Conservation (phyloP, 1,140 invertebrate genomes). For the Drosophila ambigua region DNA sequence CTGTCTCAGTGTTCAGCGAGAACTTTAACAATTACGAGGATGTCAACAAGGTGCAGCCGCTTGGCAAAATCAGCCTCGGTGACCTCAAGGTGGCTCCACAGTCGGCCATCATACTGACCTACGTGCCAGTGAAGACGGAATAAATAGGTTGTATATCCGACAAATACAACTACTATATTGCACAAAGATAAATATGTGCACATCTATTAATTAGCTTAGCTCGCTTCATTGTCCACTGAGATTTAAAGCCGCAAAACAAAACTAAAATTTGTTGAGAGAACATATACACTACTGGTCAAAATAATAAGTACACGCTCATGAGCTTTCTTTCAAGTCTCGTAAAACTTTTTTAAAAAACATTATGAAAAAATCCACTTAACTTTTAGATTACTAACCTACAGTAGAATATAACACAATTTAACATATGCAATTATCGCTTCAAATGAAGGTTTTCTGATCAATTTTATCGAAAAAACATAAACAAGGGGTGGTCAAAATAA, state of each 20-base stretch:
- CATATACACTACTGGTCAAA: no score
- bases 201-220: conserved; percentile 13
- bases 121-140: conserved; percentile 81
- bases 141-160: conserved; percentile 30
- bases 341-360: no score
- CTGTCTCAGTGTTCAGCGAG: conserved; percentile 85
- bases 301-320: no score
- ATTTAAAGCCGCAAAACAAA: conserved; percentile 47
- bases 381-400: no score
- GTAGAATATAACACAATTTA: no score
- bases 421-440: no score
- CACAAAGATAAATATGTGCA: conserved; percentile 14
- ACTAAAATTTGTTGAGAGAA: conserved; percentile 32
- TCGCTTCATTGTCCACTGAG: conserved; percentile 37
- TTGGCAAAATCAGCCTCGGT: conserved; percentile 50
- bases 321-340: no score
- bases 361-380: no score
- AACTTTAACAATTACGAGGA: conserved; percentile 84
- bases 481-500: no score
- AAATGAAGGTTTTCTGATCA: no score
- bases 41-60: conserved; percentile 78
- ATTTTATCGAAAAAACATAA: no score
- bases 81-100: conserved; percentile 81
- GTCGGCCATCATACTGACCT: conserved; percentile 84
- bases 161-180: conserved; percentile 13